Conservation (phyloP, 1,140 invertebrate genomes). For the Macrosteles quadrilineatus region DNA sequence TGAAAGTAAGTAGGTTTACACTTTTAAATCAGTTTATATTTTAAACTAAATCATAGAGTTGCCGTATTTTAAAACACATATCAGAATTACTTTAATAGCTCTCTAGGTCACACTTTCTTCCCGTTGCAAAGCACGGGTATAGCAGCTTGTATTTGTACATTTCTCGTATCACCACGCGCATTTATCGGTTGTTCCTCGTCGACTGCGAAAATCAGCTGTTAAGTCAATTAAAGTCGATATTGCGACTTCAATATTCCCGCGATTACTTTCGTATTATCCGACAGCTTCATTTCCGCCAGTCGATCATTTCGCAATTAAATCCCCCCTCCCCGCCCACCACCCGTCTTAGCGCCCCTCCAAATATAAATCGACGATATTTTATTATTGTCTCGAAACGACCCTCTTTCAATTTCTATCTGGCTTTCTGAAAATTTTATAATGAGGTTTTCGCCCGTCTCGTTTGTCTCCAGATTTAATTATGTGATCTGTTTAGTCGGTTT, state of each 20-base stretch:
- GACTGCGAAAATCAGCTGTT: not conserved
- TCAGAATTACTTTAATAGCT: no score
- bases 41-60: no score
- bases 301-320: slow-evolving; percentile 24
- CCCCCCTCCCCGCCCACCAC: not conserved
- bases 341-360: not conserved
- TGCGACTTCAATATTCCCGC: slow-evolving; percentile 18
- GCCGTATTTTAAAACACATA: no score
- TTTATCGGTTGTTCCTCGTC: no score
- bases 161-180: no score
- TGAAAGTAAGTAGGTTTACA: no score
- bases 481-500: not conserved
- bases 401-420: not conserved
- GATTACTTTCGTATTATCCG: slow-evolving; percentile 18
- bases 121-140: no score
- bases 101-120: no score
- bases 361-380: slow-evolving; percentile 23
- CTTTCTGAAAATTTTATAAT: slow-evolving; percentile 18
- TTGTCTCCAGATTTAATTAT: slow-evolving; percentile 11
- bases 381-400: slow-evolving; percentile 8
- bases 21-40: no score
- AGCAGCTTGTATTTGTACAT: no score
- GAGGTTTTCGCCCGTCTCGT: slow-evolving; percentile 14
- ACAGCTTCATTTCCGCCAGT: slow-evolving; percentile 18
- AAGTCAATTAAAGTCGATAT: slow-evolving; percentile 19